Conservation (phyloP, 2,888 invertebrate genomes). For the Camponotus fellah region DNA sequence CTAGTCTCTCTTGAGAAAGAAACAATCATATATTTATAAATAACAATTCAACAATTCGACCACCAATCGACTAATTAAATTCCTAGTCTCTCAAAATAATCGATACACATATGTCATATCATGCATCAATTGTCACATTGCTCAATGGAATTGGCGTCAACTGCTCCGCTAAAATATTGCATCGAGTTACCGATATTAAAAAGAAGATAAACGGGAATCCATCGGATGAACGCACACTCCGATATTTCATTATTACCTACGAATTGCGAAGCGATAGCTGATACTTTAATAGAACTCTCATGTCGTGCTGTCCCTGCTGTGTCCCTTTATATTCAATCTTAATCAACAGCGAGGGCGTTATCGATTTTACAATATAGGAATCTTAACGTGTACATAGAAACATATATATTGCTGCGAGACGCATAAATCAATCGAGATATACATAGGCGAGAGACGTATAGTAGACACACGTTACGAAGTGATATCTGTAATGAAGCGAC, state of each 20-base stretch:
- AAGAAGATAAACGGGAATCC: not conserved
- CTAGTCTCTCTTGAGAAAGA: not conserved
- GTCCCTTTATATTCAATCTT: conserved; percentile 24
- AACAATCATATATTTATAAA: not conserved
- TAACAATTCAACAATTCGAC: not conserved
- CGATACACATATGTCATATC: not conserved
- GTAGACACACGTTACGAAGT: conserved; percentile 13
- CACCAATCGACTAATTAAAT: not conserved
- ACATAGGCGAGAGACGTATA: not conserved
- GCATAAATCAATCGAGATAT: conserved; percentile 37
- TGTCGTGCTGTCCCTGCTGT: conserved; percentile 15
- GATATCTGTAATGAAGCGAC: conserved; percentile 28
- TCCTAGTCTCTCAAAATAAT: conserved; percentile 9
- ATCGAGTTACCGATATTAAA: not conserved
- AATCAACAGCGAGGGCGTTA: conserved; percentile 41
- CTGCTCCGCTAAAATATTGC: conserved; percentile 28
- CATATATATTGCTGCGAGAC: conserved; percentile 28
- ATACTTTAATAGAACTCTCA: conserved; percentile 17
- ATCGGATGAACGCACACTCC: not conserved
- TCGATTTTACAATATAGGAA: conserved; percentile 40
- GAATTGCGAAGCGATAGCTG: not conserved
- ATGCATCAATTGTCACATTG: not conserved
- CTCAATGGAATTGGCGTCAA: conserved; percentile 14
- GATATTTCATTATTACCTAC: conserved; percentile 23
- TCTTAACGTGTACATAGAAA: conserved; percentile 27